Evolutionary conservation across 1,140 invertebrate genomes (phyloP), one percentile per base, ranked within the genome.

Genomic region (Penaeus japonicus): DNA sequence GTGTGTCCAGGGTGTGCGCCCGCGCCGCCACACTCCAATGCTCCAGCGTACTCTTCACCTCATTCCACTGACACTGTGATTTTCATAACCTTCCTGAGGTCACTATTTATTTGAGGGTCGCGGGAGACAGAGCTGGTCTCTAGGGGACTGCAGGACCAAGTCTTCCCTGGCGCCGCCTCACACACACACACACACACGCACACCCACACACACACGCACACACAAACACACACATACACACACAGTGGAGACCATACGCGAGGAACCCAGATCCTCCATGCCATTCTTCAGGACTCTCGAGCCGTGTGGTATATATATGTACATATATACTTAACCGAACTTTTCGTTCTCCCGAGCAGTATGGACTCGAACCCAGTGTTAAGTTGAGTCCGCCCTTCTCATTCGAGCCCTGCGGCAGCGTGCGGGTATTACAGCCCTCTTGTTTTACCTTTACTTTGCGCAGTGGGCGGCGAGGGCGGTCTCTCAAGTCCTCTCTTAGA

Each of bases 61-160:
- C 87, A 89, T 89, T 89, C 87, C 87, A 89, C 83, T 89, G 83
- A 84, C 87, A 81, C 87, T 89, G 87, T 89, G 87, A 89, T 89
- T 84, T 24, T 27, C 70, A 83, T 89, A 79, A 80, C 73, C 87
- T 89, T 79, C 35, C 59, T 73, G 83, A 89, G 87, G 87, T 89
- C 87, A 85, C 85, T 89, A 89, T 89, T 85, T 89, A 89, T 89
- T 89, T 57, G 80, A 88, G 70, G 80, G 54, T 80, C 54, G 87
- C 70, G 79, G 53, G 80, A 86, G 30, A 59, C 32, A 87, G 75
- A 27, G 78, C 85, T 80, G 75, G 85, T 79, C 85, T 81, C 85
- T 70, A 35, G 78, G 78, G 85, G 75, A 87, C 78, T 87, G 85
- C 77, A 87, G 85, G 78, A 87, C 85, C 77, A 81, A 87, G 85